Evolutionary conservation across 1,140 invertebrate species (phyloP).

Genomic region (Halyomorpha halys): DNA sequence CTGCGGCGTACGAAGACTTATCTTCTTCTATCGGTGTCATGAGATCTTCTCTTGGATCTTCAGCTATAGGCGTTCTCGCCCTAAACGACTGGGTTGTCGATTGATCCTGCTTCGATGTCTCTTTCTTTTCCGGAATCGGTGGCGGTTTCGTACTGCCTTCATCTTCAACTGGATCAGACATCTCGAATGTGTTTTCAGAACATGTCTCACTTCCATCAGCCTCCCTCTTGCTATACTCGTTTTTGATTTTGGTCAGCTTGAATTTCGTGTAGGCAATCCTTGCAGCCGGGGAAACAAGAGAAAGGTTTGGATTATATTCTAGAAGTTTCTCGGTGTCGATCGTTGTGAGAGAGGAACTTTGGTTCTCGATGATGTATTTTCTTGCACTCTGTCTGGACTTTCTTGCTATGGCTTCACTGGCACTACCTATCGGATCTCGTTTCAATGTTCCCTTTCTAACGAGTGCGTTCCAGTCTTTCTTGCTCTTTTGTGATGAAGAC

Average conservation of each 20-base stretch:
- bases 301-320: constrained; percentile 70
- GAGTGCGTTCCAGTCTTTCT: constrained; percentile 75
- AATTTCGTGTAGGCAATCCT: constrained; percentile 76
- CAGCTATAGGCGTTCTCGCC: constrained; percentile 39
- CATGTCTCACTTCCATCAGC: constrained; percentile 24
- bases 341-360: constrained; percentile 43
- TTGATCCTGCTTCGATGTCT: not conserved
- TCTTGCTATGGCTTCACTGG: constrained; percentile 48
- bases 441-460: constrained; percentile 56
- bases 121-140: not conserved
- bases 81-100: constrained; percentile 33
- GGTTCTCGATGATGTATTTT: constrained; percentile 48
- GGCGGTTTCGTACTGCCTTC: constrained; percentile 27
- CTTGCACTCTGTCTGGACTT: constrained; percentile 54
- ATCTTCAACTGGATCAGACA: not conserved
- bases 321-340: constrained; percentile 58
- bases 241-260: constrained; percentile 56
- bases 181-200: constrained; percentile 14
- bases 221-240: constrained; percentile 39
- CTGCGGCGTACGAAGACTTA: not conserved
- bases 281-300: constrained; percentile 57
- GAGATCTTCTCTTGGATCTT: constrained; percentile 38
- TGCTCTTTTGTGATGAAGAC: constrained; percentile 43
- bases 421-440: constrained; percentile 66
- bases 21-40: not conserved